These are phyloP conservation scores for Meganola albula DNA, from an alignment of 2,888 invertebrate species.

Conservation along the genomic window DNA sequence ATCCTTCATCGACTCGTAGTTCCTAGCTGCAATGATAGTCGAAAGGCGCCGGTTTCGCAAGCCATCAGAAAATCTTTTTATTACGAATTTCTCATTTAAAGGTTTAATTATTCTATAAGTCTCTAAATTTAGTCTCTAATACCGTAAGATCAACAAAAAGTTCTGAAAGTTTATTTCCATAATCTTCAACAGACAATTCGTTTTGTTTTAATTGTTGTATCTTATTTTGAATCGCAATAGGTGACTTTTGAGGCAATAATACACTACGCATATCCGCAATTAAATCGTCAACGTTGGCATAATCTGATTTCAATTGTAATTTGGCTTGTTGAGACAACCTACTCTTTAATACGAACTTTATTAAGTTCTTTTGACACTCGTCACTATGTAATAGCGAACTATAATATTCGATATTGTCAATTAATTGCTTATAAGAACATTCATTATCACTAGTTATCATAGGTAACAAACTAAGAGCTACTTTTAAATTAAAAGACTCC, in stretches of 20 bases:
- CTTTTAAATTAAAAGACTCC: not conserved
- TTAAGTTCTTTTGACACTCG: constrained; percentile 1
- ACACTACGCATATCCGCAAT: constrained; percentile 1
- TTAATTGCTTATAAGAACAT: constrained; percentile 1
- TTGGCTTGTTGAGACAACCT: constrained; percentile 2
- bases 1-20: constrained; percentile 1
- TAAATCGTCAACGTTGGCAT: not conserved
- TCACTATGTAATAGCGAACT: not conserved
- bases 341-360: constrained; percentile 3
- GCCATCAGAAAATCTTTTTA: constrained; percentile 4
- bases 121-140: constrained; percentile 5
- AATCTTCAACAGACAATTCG: not conserved
- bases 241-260: constrained; percentile 2
- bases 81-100: constrained; percentile 7
- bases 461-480: not conserved
- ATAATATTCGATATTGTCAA: constrained; percentile 2
- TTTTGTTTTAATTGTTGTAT: constrained; percentile 2
- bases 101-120: constrained; percentile 2
- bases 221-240: constrained; percentile 3
- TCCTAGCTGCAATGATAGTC: constrained; percentile 4
- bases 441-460: constrained; percentile 1
- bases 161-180: constrained; percentile 1
- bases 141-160: constrained; percentile 6
- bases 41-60: constrained; percentile 5
- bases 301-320: constrained; percentile 2